These are phyloP conservation scores for Drosophila pseudotalamancana DNA, from an alignment of 2,888 invertebrate species.

Conservation along the genomic window DNA sequence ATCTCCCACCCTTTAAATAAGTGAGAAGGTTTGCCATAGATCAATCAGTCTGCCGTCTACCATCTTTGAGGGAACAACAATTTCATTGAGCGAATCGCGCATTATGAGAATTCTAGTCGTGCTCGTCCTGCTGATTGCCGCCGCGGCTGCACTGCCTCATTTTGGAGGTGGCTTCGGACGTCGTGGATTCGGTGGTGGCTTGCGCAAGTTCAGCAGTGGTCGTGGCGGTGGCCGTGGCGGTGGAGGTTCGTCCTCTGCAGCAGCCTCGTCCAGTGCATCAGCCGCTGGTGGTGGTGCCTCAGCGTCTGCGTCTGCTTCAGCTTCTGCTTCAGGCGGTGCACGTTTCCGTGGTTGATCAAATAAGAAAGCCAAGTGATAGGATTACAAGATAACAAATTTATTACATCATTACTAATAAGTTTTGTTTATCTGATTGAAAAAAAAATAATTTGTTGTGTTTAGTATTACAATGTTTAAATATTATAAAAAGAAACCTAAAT, in stretches of 20 bases:
- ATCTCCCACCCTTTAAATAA: slow-evolving; percentile 63
- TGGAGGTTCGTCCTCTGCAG: slow-evolving; percentile 22
- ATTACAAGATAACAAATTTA: slow-evolving; percentile 10
- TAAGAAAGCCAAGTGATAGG: no score
- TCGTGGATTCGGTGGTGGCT: slow-evolving; percentile 12
- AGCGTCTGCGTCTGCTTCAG: slow-evolving; percentile 26
- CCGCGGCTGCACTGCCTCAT: slow-evolving; percentile 54
- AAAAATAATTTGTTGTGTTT: background rate
- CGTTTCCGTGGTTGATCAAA: slow-evolving; percentile 38
- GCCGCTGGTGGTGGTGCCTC: slow-evolving; percentile 22
- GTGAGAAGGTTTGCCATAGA: slow-evolving; percentile 14
- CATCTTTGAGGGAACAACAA: slow-evolving; percentile 37
- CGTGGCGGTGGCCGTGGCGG: slow-evolving; percentile 19
- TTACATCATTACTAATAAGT: background rate
- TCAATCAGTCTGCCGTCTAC: slow-evolving; percentile 57
- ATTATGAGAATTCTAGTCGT: slow-evolving; percentile 76
- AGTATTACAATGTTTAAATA: no score
- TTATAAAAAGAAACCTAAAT: no score
- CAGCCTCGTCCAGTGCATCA: slow-evolving; percentile 37
- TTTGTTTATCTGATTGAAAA: slow-evolving; percentile 7
- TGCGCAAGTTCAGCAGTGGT: slow-evolving; percentile 4
- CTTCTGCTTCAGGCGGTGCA: slow-evolving; percentile 15
- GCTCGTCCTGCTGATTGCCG: slow-evolving; percentile 70
- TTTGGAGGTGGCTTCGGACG: slow-evolving; percentile 4
- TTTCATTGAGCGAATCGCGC: slow-evolving; percentile 7